phyloP scores from a whole-genome alignment of 2,113 vertebrate genomes.

The Pteronura brasiliensis region DNA sequence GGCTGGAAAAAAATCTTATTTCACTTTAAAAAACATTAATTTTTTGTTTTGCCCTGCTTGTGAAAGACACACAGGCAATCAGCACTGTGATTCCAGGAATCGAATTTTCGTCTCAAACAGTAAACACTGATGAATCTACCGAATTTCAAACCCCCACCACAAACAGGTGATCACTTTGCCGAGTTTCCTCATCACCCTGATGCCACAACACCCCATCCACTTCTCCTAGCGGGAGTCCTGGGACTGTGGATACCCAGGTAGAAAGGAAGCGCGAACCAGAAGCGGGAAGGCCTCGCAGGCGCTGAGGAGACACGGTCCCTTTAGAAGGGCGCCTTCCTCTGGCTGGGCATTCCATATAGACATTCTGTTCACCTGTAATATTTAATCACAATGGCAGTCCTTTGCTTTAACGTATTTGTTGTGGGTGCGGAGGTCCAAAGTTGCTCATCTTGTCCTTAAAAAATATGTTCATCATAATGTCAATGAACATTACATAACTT shows the following conservation, averaged over 20 bases:
- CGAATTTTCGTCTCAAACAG: background rate
- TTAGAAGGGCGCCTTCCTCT: slow-evolving; percentile 14
- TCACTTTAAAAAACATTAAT: slow-evolving; percentile 75
- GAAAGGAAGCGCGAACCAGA: slow-evolving; percentile 47
- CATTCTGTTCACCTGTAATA: background rate
- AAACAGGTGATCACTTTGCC: slow-evolving; percentile 45
- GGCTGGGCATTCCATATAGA: slow-evolving; percentile 6
- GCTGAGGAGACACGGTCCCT: slow-evolving; percentile 54
- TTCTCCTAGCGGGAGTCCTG: slow-evolving; percentile 25
- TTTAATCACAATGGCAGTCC: background rate
- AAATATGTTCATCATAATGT: slow-evolving; percentile 47
- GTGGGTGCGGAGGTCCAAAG: slow-evolving; percentile 7
- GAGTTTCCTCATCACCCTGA: background rate
- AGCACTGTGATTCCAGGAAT: slow-evolving; percentile 51
- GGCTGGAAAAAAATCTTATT: slow-evolving; percentile 74
- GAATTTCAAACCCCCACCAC: background rate
- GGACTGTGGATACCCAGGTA: slow-evolving; percentile 54
- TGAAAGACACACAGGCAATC: slow-evolving; percentile 57
- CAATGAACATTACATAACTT: slow-evolving; percentile 65
- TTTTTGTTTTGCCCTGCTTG: slow-evolving; percentile 76
- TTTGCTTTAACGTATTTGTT: background rate
- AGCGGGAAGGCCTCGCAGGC: slow-evolving; percentile 27
- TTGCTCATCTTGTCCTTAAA: slow-evolving; percentile 66
- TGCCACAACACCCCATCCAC: background rate
- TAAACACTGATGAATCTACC: slow-evolving; percentile 41